phyloP scores from a whole-genome alignment of 1,140 invertebrate species.

The Danaus melanippus region DNA sequence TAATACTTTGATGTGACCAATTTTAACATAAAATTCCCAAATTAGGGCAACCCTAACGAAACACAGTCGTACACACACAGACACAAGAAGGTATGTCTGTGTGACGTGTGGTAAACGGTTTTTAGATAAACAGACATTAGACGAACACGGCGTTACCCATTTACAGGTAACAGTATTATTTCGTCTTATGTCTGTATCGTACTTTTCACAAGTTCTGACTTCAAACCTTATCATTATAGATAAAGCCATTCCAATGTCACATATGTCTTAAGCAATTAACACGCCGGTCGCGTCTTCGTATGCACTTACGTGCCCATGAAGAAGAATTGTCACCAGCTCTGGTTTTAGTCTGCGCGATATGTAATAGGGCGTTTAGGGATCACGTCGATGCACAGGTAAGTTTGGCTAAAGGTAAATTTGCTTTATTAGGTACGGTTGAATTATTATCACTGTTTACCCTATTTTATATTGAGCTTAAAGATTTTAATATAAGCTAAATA shows the following conservation, averaged over 20 bases:
- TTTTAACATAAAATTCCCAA: neutral
- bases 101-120: conserved; percentile 67
- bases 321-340: conserved; percentile 44
- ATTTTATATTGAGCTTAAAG: too few relatives aligned
- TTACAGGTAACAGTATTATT: conserved; percentile 44
- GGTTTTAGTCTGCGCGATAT: conserved; percentile 53
- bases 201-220: neutral
- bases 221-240: conserved; percentile 27
- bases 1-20: conserved; percentile 8
- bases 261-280: conserved; percentile 70
- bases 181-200: neutral
- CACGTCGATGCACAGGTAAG: conserved; percentile 42
- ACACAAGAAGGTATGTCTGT: conserved; percentile 64
- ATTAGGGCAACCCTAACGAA: conserved; percentile 68
- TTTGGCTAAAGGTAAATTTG: neutral
- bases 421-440: too few relatives aligned
- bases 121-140: conserved; percentile 67
- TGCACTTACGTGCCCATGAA: conserved; percentile 67
- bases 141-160: conserved; percentile 71
- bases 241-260: conserved; percentile 72
- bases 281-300: conserved; percentile 62
- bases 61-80: conserved; percentile 67
- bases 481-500: too few relatives aligned
- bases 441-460: too few relatives aligned
- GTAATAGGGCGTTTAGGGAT: conserved; percentile 52